Evolutionary conservation across 1,140 invertebrate genomes (phyloP).

Genomic region (Brachionus sp.): DNA sequence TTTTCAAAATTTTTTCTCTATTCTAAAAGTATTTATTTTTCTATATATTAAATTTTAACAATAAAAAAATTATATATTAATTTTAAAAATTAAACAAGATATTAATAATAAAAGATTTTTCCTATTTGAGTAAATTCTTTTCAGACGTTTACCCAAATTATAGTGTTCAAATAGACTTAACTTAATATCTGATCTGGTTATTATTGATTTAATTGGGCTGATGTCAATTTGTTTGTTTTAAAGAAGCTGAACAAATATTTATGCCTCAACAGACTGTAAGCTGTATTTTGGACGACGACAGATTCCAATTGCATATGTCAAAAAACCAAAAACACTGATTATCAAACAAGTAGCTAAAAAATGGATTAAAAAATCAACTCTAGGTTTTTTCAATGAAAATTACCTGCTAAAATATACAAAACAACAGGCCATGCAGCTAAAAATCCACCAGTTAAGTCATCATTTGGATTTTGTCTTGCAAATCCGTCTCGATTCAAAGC

Average conservation of each 20-base stretch:
- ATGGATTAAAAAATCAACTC: background rate
- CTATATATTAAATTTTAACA: background rate
- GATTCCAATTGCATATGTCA: conserved; percentile 38
- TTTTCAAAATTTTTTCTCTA: background rate
- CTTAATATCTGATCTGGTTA: background rate
- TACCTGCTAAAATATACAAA: conserved; percentile 9
- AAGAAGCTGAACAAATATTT: background rate
- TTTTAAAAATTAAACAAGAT: conserved; percentile 8
- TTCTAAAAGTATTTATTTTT: background rate
- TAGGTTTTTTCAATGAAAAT: background rate
- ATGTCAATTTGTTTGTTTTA: background rate
- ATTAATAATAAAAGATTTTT: background rate
- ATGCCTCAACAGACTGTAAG: background rate
- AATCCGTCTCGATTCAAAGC: conserved; percentile 37
- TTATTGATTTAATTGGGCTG: background rate
- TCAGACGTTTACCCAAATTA: background rate
- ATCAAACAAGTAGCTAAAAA: conserved; percentile 7
- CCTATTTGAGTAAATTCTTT: background rate
- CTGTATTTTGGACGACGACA: background rate
- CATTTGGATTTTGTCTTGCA: background rate
- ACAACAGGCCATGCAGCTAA: conserved; percentile 32
- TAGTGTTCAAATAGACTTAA: background rate
- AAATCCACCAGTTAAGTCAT: background rate
- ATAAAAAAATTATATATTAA: background rate
- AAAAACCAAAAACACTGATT: background rate